These are phyloP conservation scores for Psittacula cyanocephala DNA, from an alignment of 2,113 vertebrate genomes.

Conservation along the genomic window DNA sequence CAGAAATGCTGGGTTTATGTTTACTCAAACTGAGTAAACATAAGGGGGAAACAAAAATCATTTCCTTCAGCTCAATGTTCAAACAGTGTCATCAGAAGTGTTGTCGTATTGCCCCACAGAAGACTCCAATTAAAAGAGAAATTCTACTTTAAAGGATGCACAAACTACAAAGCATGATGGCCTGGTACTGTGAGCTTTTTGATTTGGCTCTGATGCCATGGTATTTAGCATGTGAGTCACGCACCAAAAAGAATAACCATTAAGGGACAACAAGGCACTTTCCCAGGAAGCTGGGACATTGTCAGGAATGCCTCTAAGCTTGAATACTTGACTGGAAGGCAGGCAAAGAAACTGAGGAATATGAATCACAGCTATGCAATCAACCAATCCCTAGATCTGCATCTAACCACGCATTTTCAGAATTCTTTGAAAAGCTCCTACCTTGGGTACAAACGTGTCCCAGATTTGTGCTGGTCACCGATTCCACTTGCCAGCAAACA, in stretches of 20 bases:
- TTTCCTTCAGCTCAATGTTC: slow-evolving; percentile 22
- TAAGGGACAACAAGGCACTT: neutral
- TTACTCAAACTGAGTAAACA: neutral
- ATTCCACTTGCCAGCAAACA: slow-evolving; percentile 79
- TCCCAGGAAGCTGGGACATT: neutral
- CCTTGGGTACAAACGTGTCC: slow-evolving; percentile 79
- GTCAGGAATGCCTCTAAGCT: neutral
- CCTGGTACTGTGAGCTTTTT: neutral
- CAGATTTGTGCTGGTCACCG: slow-evolving; percentile 67
- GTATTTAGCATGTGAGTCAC: neutral
- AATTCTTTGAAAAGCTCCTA: slow-evolving; percentile 41
- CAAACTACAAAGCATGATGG: neutral
- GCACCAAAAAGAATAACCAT: neutral
- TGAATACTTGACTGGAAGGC: neutral
- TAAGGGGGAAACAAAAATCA: neutral
- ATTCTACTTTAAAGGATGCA: neutral
- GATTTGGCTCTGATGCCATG: neutral
- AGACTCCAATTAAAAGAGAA: neutral
- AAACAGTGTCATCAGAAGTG: neutral
- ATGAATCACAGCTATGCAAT: neutral
- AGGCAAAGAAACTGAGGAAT: neutral
- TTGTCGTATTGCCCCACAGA: neutral
- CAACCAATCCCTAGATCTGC: neutral
- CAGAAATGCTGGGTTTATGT: neutral
- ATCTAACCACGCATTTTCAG: neutral